phyloP scores from a whole-genome alignment of 2,113 vertebrate genomes.

The Rhodinocichla rosea region DNA sequence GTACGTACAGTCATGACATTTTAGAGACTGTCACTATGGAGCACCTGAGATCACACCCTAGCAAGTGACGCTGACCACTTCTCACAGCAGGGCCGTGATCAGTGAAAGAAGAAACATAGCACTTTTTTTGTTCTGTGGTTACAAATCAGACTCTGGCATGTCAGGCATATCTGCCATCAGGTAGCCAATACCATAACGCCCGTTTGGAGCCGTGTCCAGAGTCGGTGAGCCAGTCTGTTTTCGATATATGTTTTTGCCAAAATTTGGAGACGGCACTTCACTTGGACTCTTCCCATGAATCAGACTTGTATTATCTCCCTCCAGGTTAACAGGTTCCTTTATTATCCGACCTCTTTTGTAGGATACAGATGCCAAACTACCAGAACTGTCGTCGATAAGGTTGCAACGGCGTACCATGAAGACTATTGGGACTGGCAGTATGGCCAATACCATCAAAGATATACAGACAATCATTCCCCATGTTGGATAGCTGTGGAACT shows the following conservation, averaged over 20 bases:
- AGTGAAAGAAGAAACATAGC: conserved; percentile 1
- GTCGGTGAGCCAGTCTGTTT: conserved; percentile 82
- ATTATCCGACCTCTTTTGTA: conserved; percentile 94
- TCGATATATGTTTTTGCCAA: conserved; percentile 87
- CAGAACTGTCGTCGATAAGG: conserved; percentile 80
- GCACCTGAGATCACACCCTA: conserved; percentile 71
- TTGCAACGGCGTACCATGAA: conserved; percentile 84
- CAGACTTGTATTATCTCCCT: conserved; percentile 87
- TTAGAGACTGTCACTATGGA: conserved; percentile 40
- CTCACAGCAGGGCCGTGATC: conserved; percentile 35
- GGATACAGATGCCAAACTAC: conserved; percentile 82
- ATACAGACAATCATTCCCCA: conserved; percentile 89
- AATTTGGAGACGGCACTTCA: conserved; percentile 86
- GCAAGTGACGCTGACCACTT: conserved; percentile 51
- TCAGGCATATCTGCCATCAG: conserved; percentile 91
- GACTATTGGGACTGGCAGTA: conserved; percentile 88
- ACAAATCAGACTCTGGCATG: conserved; percentile 94
- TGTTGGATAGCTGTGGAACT: conserved; percentile 79
- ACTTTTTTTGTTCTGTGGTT: conserved; percentile 37
- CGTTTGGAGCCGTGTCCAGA: conserved; percentile 86
- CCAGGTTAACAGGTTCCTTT: conserved; percentile 82
- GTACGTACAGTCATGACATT: neutral
- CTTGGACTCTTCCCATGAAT: conserved; percentile 87
- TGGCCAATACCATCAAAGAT: conserved; percentile 83
- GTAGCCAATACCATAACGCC: conserved; percentile 93